Percentiles rank a stretch among this genome's conserved stretches.
These are phyloP conservation scores for Addax nasomaculatus DNA, from an alignment of 2,113 vertebrate genomes.

Conservation along the genomic window DNA sequence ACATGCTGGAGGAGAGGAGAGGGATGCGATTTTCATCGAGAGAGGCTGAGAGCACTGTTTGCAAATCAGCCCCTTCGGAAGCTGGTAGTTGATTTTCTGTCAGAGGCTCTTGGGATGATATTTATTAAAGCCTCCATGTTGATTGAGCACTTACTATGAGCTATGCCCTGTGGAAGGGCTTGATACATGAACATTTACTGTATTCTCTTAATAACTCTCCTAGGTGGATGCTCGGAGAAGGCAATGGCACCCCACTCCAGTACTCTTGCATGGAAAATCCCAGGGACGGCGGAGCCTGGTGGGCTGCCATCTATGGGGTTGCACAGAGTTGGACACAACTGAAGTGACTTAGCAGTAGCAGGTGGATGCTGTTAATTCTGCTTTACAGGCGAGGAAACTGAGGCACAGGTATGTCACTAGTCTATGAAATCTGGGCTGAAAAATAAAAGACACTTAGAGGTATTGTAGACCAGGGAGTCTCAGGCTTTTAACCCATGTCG, in stretches of 20 bases:
- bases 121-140: neutral
- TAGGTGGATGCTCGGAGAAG: neutral
- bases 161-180: neutral
- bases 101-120: neutral
- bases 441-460: neutral
- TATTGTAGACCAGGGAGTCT: accelerated
- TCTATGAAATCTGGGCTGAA: neutral
- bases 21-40: too few species aligned
- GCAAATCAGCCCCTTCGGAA: accelerated
- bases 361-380: neutral
- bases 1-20: neutral
- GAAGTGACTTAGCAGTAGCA: too few species aligned
- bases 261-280: too few species aligned
- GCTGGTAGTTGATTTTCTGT: neutral
- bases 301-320: too few species aligned
- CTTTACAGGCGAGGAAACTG: neutral
- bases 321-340: too few species aligned
- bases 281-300: too few species aligned
- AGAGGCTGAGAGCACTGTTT: neutral
- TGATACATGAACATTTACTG: accelerated
- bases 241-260: too few species aligned
- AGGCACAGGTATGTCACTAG: neutral
- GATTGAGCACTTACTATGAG: neutral
- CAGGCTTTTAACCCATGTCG: neutral
- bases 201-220: neutral